Conservation (phyloP, 2,113 vertebrate species). For the Panthera leo region DNA sequence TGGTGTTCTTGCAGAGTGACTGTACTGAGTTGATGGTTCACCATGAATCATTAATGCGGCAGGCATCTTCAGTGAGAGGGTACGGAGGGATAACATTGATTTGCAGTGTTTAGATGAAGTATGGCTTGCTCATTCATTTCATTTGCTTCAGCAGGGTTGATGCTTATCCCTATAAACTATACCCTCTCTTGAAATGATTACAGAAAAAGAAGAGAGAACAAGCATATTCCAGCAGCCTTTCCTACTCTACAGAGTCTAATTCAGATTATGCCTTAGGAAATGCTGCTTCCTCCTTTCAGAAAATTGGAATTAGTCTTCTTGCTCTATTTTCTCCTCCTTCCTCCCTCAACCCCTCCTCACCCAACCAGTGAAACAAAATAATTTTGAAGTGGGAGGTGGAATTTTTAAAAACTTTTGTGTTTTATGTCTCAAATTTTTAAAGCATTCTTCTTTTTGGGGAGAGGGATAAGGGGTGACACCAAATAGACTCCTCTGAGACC, state of each 20-base stretch:
- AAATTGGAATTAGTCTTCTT: background rate
- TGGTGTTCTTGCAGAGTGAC: constrained; percentile 82
- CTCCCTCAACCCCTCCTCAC: background rate
- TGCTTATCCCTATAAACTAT: constrained; percentile 68
- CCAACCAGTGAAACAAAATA: background rate
- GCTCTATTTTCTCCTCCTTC: background rate
- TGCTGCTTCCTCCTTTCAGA: background rate
- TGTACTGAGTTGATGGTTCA: constrained; percentile 68
- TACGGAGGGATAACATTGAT: constrained; percentile 48
- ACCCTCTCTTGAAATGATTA: constrained; percentile 63
- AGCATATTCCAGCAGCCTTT: constrained; percentile 58
- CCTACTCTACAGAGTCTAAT: constrained; percentile 32
- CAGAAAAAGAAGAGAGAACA: constrained; percentile 64
- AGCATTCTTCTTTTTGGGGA: background rate
- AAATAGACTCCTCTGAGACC: background rate
- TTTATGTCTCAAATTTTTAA: background rate
- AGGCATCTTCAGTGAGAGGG: constrained; percentile 47
- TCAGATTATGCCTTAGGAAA: constrained; percentile 40
- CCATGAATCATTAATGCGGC: constrained; percentile 78
- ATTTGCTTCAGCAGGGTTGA: constrained; percentile 74
- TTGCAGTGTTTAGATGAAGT: constrained; percentile 69
- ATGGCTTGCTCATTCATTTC: constrained; percentile 69
- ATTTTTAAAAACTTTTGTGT: background rate
- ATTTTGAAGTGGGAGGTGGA: background rate
- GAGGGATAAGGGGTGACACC: fast-evolving